These are phyloP conservation scores for Chrysodeixis includens DNA, from an alignment of 2,888 invertebrate species.

Conservation along the genomic window DNA sequence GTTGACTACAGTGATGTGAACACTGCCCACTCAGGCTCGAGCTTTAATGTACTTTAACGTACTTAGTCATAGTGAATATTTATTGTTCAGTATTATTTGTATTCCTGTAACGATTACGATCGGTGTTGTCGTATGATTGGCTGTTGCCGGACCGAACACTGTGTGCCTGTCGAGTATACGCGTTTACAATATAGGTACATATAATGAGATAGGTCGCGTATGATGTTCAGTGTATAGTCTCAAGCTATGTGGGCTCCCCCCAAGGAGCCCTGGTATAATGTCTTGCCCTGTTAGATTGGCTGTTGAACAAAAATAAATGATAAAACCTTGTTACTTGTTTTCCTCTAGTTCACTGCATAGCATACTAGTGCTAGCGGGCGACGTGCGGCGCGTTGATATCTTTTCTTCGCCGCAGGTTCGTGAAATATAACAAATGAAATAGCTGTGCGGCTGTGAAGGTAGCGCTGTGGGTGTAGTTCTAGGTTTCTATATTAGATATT, in stretches of 20 bases:
- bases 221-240: conserved; percentile 34
- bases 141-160: conserved; percentile 30
- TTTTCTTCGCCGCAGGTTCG: conserved; percentile 59
- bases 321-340: conserved; percentile 34
- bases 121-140: conserved; percentile 56
- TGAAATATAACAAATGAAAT: background rate
- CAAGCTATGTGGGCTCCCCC: conserved; percentile 32
- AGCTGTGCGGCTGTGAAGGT: background rate
- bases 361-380: background rate
- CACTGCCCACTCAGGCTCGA: conserved; percentile 41
- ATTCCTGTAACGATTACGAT: conserved; percentile 75
- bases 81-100: conserved; percentile 86
- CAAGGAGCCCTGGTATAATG: conserved; percentile 55
- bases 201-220: conserved; percentile 44
- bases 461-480: background rate
- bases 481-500: background rate
- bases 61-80: conserved; percentile 70
- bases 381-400: conserved; percentile 71
- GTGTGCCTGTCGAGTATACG: conserved; percentile 40
- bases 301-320: conserved; percentile 75
- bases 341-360: background rate
- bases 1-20: conserved; percentile 37
- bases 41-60: conserved; percentile 63
- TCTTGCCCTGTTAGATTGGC: conserved; percentile 80
- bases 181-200: conserved; percentile 28